Base-by-base conservation (phyloP, 2,113 vertebrate genomes). In the Hemibagrus wyckioides region DNA sequence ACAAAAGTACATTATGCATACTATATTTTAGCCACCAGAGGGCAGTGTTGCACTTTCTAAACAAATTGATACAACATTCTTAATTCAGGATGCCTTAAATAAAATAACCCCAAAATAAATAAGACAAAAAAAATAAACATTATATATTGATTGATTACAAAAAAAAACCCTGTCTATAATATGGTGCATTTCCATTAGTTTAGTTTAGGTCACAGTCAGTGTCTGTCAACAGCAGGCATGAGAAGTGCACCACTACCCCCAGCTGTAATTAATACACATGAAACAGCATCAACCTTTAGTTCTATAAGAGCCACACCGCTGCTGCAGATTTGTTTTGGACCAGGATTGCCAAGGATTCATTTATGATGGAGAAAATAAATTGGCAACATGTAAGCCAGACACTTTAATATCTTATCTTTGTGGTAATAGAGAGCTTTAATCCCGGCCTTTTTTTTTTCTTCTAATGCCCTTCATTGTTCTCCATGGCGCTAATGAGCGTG, bases 31-130 rank as follows among this genome's bases (percentile, higher is more conserved):
- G 10, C 65, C 88, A 76, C 76, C 76, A 67, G 88, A 82, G 59
- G 21, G 28, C 85, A 87, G 82, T 89, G 82, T 89, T 85, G 85
- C 57, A 13, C 88, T 87, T 59, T 71, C 52, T 33, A 80, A 25
- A 28, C 4, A 30, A n/a, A 52, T 25, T n/a, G 1, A 9, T 30
- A 2, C 15, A 23, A 2, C 30, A 14, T 61, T 28, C 80, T 63
- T n/a, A 28, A 41, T 57, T 44, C 56, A 56, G 28, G 1, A 36
- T 36, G 52, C 30, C 33, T 39, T 85, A 8, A 19, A 44, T 15
- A 9, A 52, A 7, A 14, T 5, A 67, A 19, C 48, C 10, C 14
- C 23, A 56, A 41, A 39, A 73, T 9, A 41, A 36, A n/a, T n/a
- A n/a, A 41, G 50, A 28, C 57, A 28, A 19, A 75, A 59, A n/a